These are phyloP conservation scores for Drosophila elegans DNA, from an alignment of 1,140 invertebrate genomes.

Conservation along the genomic window DNA sequence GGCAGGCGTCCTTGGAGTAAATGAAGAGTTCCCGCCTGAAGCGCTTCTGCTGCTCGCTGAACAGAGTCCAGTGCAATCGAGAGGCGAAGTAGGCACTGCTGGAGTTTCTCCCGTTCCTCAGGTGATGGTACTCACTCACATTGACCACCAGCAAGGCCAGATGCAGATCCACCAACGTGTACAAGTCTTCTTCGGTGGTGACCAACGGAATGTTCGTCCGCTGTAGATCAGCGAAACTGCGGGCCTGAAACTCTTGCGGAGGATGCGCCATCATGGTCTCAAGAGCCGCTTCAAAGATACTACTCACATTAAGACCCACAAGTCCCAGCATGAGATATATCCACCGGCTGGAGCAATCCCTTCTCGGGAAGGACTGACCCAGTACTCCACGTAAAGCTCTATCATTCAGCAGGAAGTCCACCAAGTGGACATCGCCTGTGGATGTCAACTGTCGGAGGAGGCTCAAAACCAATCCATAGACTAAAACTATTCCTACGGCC, in stretches of 20 bases:
- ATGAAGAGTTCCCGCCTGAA: constrained; percentile 55
- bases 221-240: constrained; percentile 48
- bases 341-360: constrained; percentile 3
- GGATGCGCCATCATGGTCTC: constrained; percentile 65
- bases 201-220: constrained; percentile 20
- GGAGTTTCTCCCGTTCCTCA: constrained; percentile 44
- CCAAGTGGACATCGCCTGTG: not conserved
- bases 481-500: constrained; percentile 32
- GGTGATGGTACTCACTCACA: constrained; percentile 31
- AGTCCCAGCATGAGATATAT: constrained; percentile 51
- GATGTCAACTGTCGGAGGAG: constrained; percentile 11
- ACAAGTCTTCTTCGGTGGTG: constrained; percentile 9
- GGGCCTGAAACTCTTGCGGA: constrained; percentile 55
- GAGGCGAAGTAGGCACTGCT: constrained; percentile 60
- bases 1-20: constrained; percentile 63
- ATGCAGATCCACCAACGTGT: not conserved
- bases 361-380: constrained; percentile 51
- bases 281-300: constrained; percentile 59
- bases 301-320: constrained; percentile 58
- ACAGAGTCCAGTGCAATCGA: constrained; percentile 58
- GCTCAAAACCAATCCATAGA: constrained; percentile 38
- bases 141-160: constrained; percentile 28
- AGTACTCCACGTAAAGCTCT: constrained; percentile 54
- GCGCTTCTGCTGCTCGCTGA: constrained; percentile 62
- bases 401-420: constrained; percentile 61